phyloP scores from a whole-genome alignment of 2,888 invertebrate genomes.

The Habroteleia sp. region DNA sequence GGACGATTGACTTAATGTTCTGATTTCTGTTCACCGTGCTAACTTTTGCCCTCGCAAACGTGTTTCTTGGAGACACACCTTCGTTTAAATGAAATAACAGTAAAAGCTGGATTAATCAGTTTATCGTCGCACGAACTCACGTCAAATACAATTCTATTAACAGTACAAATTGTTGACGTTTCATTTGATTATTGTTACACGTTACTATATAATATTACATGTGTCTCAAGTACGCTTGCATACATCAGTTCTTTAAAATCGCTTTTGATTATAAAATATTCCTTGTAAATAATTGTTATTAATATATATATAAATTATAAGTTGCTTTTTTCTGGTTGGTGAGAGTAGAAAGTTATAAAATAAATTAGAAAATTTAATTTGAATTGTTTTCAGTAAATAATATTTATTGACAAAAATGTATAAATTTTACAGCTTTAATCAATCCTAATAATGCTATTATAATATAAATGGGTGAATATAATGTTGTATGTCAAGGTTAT shows the following conservation, averaged over 20 bases:
- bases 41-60: neutral
- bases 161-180: conserved; percentile 32
- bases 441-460: too few species aligned
- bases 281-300: too few species aligned
- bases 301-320: too few species aligned
- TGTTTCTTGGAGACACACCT: neutral
- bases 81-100: neutral
- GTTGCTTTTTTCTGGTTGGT: too few species aligned
- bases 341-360: too few species aligned
- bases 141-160: conserved; percentile 9
- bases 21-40: conserved; percentile 1
- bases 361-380: too few species aligned
- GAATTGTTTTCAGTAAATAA: too few species aligned
- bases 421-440: too few species aligned
- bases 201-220: conserved; percentile 35
- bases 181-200: conserved; percentile 42
- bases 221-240: conserved; percentile 31
- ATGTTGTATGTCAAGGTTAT: too few species aligned
- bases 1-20: conserved; percentile 19
- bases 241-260: conserved; percentile 23
- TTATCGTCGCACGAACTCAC: conserved; percentile 13
- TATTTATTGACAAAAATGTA: too few species aligned
- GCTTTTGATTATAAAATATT: too few species aligned
- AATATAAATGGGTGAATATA: too few species aligned
- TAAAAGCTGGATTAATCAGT: neutral